Percentiles rank a stretch among this genome's conserved stretches.
Conservation (phyloP, 2,888 invertebrate species). For the Anthrax anthrax region DNA sequence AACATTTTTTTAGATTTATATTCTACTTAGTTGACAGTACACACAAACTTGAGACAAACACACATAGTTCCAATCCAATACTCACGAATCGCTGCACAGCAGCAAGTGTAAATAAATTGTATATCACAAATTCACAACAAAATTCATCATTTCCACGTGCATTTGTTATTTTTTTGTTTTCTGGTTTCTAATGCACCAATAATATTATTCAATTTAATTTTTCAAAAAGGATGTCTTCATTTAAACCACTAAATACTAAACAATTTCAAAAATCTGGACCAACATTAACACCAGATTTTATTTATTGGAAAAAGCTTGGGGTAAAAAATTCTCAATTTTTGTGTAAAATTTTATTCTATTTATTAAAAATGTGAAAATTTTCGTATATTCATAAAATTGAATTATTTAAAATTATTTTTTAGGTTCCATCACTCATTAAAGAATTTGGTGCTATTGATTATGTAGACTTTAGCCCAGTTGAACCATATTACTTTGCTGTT, state of each 20-base stretch:
- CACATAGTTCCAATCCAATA: too few species aligned
- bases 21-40: too few species aligned
- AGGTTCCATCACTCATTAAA: slow-evolving; percentile 77
- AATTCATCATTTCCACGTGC: too few species aligned
- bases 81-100: too few species aligned
- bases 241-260: slow-evolving; percentile 24
- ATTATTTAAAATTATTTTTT: slow-evolving; percentile 15
- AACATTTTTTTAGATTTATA: too few species aligned
- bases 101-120: too few species aligned
- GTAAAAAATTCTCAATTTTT: slow-evolving; percentile 43
- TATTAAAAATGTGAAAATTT: background rate
- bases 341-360: too few species aligned
- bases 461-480: slow-evolving; percentile 76
- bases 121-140: too few species aligned
- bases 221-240: slow-evolving; percentile 18
- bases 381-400: slow-evolving; percentile 1
- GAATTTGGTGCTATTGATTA: slow-evolving; percentile 88
- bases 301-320: slow-evolving; percentile 80
- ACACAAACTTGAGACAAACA: too few species aligned
- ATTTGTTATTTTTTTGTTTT: too few species aligned
- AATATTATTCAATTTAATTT: too few species aligned
- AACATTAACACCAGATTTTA: slow-evolving; percentile 57
- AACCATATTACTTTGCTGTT: slow-evolving; percentile 83
- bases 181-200: too few species aligned
- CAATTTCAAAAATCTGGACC: slow-evolving; percentile 30